Base-by-base conservation (phyloP, 2,888 invertebrate genomes). In the Netelia fuscicornis region DNA sequence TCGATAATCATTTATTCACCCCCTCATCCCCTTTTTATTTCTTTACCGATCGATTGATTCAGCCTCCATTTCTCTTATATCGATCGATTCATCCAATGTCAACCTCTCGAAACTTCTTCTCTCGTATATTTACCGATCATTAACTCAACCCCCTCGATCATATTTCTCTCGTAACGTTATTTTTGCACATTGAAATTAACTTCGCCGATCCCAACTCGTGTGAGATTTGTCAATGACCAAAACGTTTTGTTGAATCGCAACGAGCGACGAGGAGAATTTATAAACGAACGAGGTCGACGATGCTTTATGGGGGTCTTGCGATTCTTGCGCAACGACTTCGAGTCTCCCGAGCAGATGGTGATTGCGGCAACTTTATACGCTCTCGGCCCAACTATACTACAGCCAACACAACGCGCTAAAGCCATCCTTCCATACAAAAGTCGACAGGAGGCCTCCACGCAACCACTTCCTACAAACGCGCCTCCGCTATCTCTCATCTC, bases 221-320 rank as follows among this genome's bases (percentile, higher is more conserved):
- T 58, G 17, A 17, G 17, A 9, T 58, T 37, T 30, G 65, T 65
- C 71, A 56, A 54, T 65, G 70, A 82, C 48, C 65, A 48, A 20
- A 20, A n/a, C 37, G 25, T 76, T 74, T 23, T n/a, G 9, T 58
- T 20, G 6, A 13, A 54, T n/a, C 20, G 58, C 20, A n/a, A 20
- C 17, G 58, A 75, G 20, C 56, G 70, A 68, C 75, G 64, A 71
- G 30, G 64, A 80, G 65, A 42, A 65, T 25, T 76, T 56, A 68
- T 82, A 83, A 87, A 87, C 86, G 84, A 86, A 84, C 83, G 87
- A 87, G 89, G 89, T 89, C 88, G 86, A 85, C 86, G 85, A 81
- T 89, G 87, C 79, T 89, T 89, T 89, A 89, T 87, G 87, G 88
- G 89, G 89, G 88, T 87, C 60, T 67, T 87, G 72, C 86, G 86